A percentile compares a stretch with the other conserved stretches of the same genome.
These are phyloP conservation scores for Sitophilus oryzae DNA, from an alignment of 1,140 invertebrate species.

Conservation along the genomic window DNA sequence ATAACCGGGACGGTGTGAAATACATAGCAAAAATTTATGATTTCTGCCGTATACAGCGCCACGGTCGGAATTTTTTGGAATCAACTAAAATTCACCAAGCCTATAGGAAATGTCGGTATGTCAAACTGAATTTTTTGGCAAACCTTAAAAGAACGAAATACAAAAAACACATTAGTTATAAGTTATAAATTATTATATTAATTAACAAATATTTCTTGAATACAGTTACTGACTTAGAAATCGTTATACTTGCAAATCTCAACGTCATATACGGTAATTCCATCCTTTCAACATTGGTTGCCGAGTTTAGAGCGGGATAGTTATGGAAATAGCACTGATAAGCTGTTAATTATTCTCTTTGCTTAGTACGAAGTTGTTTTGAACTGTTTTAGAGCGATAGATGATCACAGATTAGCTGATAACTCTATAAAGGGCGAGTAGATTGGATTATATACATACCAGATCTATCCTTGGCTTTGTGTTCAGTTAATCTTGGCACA, in stretches of 20 bases:
- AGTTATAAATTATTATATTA: no score
- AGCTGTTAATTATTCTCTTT: conserved; percentile 21
- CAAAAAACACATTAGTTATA: no score
- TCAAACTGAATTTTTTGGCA: no score
- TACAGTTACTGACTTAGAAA: background rate
- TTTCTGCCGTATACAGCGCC: no score
- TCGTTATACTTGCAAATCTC: background rate
- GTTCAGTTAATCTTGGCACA: no score
- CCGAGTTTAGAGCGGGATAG: conserved; percentile 1
- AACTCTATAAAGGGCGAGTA: conserved; percentile 10
- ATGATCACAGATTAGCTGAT: conserved; percentile 21
- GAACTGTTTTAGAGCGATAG: conserved; percentile 20
- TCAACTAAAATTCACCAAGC: no score
- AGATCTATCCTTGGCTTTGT: background rate
- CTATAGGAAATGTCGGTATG: no score
- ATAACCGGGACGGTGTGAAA: no score
- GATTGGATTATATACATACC: conserved; percentile 6
- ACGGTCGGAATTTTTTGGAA: no score
- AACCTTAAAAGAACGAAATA: no score
- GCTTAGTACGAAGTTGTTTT: conserved; percentile 8
- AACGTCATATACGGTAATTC: background rate
- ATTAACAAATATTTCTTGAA: no score
- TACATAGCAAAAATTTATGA: no score
- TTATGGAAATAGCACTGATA: conserved; percentile 20
- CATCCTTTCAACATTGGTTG: background rate